Base-by-base conservation (phyloP, 2,888 invertebrate genomes). In the Cryptocephalus primarius region DNA sequence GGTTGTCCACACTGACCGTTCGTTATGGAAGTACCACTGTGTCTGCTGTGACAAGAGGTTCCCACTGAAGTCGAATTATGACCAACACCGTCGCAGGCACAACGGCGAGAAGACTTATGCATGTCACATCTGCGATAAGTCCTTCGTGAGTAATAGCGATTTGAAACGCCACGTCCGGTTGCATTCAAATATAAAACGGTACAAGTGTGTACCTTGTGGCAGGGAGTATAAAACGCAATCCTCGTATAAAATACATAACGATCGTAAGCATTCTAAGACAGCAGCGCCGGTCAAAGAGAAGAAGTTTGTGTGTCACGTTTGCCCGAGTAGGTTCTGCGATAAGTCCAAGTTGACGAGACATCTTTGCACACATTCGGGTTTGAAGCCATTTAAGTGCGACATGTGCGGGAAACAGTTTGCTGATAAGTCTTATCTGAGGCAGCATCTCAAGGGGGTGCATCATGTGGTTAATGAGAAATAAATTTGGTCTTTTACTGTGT, bases 201-300 rank as follows among this genome's bases (percentile, higher is more conserved):
- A 55, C 41, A 57, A 57, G 44, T 78, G 77, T 56, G 62, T 70
- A 9, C 72, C 75, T 53, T 78, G 77, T 55, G 66, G 67, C 36
- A 69, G 69, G 47, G 75, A 74, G 55, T 77, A 73, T 52, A 47
- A 57, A 9, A 53, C 46, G 40, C 32, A 45, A 12, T 13, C 14
- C 10, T 34, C 51, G 8, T 51, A 55, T 55, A 67, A 72, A 9
- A 71, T 73, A 53, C 77, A 78, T 55, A 72, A 76, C 56, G 74
- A 68, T 40, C 70, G 72, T 46, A 49, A 75, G 71, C 59, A 70
- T 72, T 48, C 49, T 65, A 31, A 71, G 66, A 55, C 58, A 10
- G 36, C 3, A 4, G 12, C 36, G 12, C 58, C 59, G 8, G 43
- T 55, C 1, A 51, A 72, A 66, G 14, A 74, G 70, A 60, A 58